Conservation (phyloP, 2,888 invertebrate species). For the Acleris laterana region DNA sequence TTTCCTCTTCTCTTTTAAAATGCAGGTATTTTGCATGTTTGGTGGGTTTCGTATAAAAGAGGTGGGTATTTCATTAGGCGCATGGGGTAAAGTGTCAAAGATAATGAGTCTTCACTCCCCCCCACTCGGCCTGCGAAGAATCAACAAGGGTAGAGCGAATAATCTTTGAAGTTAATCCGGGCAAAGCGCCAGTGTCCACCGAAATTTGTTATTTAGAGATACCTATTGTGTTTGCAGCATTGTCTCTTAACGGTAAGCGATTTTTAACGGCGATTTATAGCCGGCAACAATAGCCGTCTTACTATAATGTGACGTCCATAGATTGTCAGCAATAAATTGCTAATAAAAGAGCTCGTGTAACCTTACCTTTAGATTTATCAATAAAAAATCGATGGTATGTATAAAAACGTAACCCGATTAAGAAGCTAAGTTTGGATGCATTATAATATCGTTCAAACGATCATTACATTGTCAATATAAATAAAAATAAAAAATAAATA, state of each 20-base stretch:
- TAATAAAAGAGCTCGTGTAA: too few species aligned
- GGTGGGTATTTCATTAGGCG: conserved; percentile 20
- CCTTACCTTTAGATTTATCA: too few species aligned
- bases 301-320: too few species aligned
- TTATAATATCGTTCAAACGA: too few species aligned
- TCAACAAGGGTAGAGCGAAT: conserved; percentile 49
- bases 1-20: conserved; percentile 31
- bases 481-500: too few species aligned
- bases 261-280: too few species aligned
- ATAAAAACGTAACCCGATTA: too few species aligned
- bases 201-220: conserved; percentile 24
- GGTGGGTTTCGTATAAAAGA: neutral
- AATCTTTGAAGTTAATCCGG: conserved; percentile 56
- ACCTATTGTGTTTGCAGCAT: conserved; percentile 2
- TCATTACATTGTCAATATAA: too few species aligned
- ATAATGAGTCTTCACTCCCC: conserved; percentile 19
- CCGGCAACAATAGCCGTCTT: too few species aligned
- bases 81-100: conserved; percentile 16
- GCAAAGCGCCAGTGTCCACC: conserved; percentile 42
- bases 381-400: too few species aligned
- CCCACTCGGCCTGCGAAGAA: conserved; percentile 45
- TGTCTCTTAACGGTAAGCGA: neutral
- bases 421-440: too few species aligned
- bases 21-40: neutral
- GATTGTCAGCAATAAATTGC: too few species aligned